Base-by-base conservation (phyloP, 2,113 vertebrate species). In the Phaethornis superciliosus region DNA sequence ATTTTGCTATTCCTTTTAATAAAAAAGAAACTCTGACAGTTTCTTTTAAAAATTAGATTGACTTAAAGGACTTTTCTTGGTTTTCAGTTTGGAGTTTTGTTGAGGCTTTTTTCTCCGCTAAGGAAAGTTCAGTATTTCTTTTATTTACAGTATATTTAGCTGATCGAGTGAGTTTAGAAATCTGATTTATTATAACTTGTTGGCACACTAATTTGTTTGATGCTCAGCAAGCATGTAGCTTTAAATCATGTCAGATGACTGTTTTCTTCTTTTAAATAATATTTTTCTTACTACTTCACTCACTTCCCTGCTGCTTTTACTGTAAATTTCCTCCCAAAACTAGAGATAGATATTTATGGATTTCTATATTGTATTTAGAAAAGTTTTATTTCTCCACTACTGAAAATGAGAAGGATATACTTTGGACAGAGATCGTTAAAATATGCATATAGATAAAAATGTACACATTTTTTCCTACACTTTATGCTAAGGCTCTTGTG, bases 391-490 rank as follows among this genome's bases (percentile, higher is more conserved):
- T 95, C 79, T 62, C 10, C 7, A 28, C 12, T 10, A 11, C 22
- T 83, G 32, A 59, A 47, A 86, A 84, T 58, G 37, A 51, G 82
- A 65, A 87, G 88, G 10, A 13, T 52, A 1, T 10, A 35, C 72
- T 81, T 88, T 84, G 70, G 47, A 33, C 10, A n/a, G 24, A 18
- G 15, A 52, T 62, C 49, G 16, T 78, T 88, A 47, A 37, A 44
- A 16, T 37, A 62, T 23, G 30, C 35, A 15, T 8, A 10, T 63
- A 62, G n/a, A 32, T 40, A 24, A 81, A 78, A 79, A 67, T 2
- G 1, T 65, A 9, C 44, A 1, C 4, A 0, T 28, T 55, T 69
- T 62, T 22, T 1, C 1, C 5, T 81, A 9, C 7, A 3, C 59
- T 55, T 83, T 64, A 10, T 80, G 37, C 55, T 63, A 81, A 90